These are phyloP conservation scores for Turritopsis dohrnii DNA, from an alignment of 30 jellyfish, hydroid and myxozoan species.

Conservation along the genomic window DNA sequence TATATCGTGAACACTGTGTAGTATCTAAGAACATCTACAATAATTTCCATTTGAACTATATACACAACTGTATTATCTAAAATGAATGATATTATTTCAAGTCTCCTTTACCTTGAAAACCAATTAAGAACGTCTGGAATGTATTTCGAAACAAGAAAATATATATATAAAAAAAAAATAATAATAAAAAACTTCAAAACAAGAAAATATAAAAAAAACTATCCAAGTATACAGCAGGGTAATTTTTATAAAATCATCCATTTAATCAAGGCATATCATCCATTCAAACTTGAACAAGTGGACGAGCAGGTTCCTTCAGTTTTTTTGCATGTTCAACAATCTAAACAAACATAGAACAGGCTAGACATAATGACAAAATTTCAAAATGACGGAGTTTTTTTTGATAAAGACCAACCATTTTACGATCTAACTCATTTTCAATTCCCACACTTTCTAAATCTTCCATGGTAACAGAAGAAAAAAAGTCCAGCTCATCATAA, in stretches of 20 bases:
- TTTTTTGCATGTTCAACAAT: slow-evolving; percentile 10
- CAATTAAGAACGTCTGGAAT: no score
- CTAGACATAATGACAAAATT: background rate
- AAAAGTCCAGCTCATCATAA: slow-evolving; percentile 65
- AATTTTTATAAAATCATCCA: no score
- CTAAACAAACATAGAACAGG: background rate
- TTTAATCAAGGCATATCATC: background rate
- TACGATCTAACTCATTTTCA: background rate
- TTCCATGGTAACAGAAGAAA: slow-evolving; percentile 2
- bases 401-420: background rate
- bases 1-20: background rate
- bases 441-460: slow-evolving; percentile 9
- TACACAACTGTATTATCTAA: no score
- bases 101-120: no score
- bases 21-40: background rate
- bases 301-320: background rate
- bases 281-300: background rate
- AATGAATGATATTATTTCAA: no score
- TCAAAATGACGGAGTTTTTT: background rate
- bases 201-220: no score
- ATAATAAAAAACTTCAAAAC: no score
- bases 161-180: no score
- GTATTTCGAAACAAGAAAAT: no score
- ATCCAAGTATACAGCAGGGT: no score
- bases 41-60: background rate